Conservation (phyloP, 2,888 invertebrate species). For the Drosophila anomelani region DNA sequence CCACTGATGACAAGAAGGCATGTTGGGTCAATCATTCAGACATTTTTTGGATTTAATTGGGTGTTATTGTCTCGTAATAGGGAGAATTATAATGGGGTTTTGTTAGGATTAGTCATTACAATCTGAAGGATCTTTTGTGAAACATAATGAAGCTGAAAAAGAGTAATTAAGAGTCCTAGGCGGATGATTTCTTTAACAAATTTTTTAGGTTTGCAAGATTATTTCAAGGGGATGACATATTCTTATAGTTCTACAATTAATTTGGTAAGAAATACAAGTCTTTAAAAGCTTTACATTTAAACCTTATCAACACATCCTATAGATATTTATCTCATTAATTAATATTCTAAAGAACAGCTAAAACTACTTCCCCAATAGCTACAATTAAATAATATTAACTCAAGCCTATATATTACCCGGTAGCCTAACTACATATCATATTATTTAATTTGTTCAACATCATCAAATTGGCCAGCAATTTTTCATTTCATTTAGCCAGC, state of each 20-base stretch:
- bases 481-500: slow-evolving; percentile 21
- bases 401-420: slow-evolving; percentile 1
- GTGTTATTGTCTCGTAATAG: not conserved
- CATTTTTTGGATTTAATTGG: slow-evolving; percentile 8
- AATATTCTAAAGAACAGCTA: not conserved
- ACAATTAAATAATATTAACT: not conserved
- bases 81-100: not conserved
- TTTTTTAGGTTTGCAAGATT: not conserved
- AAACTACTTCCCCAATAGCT: too few species aligned
- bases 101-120: not conserved
- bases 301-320: not conserved
- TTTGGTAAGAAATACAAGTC: not conserved
- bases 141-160: not conserved
- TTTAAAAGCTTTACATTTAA: not conserved
- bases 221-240: too few species aligned
- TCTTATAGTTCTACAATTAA: too few species aligned
- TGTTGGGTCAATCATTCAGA: slow-evolving; percentile 7
- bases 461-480: slow-evolving; percentile 27
- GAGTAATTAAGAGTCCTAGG: not conserved
- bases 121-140: accelerated
- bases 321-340: not conserved
- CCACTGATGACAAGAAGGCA: slow-evolving; percentile 12
- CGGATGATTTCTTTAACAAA: too few species aligned
- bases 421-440: slow-evolving; percentile 6
- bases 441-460: slow-evolving; percentile 38